phyloP scores from a whole-genome alignment of 2,888 invertebrate genomes.

The Andricus quercusramuli region DNA sequence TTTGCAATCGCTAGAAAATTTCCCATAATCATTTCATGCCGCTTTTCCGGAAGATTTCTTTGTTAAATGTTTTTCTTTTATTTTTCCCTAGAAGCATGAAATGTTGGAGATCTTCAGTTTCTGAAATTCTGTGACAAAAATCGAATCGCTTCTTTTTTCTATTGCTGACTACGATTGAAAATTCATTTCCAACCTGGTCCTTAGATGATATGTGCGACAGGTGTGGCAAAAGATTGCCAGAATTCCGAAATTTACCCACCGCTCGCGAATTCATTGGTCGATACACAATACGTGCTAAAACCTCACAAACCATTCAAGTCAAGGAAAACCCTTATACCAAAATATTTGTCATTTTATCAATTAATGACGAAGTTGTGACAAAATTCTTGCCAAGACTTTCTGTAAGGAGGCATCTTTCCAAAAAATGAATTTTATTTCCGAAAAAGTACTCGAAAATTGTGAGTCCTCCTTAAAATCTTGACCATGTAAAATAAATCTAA shows the following conservation, averaged over 20 bases:
- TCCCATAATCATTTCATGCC: neutral
- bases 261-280: conserved; percentile 37
- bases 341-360: conserved; percentile 31
- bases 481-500: neutral
- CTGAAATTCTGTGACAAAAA: conserved; percentile 17
- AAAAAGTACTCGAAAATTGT: neutral
- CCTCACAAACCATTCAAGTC: conserved; percentile 28
- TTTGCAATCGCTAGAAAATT: conserved; percentile 33
- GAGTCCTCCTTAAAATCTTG: neutral
- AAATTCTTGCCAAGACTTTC: neutral
- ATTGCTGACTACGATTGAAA: conserved; percentile 24
- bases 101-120: neutral
- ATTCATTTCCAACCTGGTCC: conserved; percentile 10
- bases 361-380: neutral
- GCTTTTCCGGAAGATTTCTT: neutral
- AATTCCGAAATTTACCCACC: neutral
- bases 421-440: neutral
- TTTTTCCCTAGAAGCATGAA: neutral
- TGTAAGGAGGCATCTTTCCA: neutral
- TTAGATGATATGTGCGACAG: conserved; percentile 34
- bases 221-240: conserved; percentile 6
- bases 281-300: conserved; percentile 18
- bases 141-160: conserved; percentile 5
- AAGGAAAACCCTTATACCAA: conserved; percentile 20
- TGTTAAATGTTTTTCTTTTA: neutral